Percentiles rank a stretch among this genome's conserved stretches.
phyloP scores from a whole-genome alignment of 2,797 vertebrate genomes.

The Micromesistius poutassou region DNA sequence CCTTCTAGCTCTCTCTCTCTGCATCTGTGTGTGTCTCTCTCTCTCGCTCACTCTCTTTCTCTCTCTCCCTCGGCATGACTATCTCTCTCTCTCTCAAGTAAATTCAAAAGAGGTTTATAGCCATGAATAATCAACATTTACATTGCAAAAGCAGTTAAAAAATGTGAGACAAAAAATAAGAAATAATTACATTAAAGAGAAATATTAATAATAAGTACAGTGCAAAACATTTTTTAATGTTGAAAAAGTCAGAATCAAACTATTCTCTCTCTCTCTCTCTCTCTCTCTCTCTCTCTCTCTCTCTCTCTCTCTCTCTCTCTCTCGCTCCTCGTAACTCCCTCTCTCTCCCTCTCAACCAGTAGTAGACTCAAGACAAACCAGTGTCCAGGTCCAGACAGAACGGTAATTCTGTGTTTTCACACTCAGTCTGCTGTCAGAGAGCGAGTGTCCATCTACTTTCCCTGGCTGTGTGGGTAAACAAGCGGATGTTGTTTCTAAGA shows the following conservation, averaged over 20 bases:
- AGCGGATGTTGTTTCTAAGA: slow-evolving; percentile 29
- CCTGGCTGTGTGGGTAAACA: slow-evolving; percentile 48
- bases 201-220: too few species aligned
- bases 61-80: too few species aligned
- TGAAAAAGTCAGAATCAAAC: background rate
- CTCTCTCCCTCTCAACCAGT: background rate
- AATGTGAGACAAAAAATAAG: too few species aligned
- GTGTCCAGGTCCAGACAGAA: slow-evolving; percentile 27
- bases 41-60: too few species aligned
- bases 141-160: too few species aligned
- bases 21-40: slow-evolving; percentile 25
- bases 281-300: slow-evolving; percentile 27
- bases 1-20: slow-evolving; percentile 30
- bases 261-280: slow-evolving; percentile 23
- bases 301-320: slow-evolving; percentile 30
- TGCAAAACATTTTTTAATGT: too few species aligned
- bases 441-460: slow-evolving; percentile 19
- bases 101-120: too few species aligned
- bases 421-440: slow-evolving; percentile 25
- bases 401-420: slow-evolving; percentile 22
- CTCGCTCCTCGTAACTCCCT: background rate
- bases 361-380: background rate
- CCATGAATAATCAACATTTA: too few species aligned
- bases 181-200: too few species aligned
- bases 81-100: too few species aligned